Evolutionary conservation across 2,113 vertebrate genomes (phyloP).

Genomic region (Eidolon helvum): DNA sequence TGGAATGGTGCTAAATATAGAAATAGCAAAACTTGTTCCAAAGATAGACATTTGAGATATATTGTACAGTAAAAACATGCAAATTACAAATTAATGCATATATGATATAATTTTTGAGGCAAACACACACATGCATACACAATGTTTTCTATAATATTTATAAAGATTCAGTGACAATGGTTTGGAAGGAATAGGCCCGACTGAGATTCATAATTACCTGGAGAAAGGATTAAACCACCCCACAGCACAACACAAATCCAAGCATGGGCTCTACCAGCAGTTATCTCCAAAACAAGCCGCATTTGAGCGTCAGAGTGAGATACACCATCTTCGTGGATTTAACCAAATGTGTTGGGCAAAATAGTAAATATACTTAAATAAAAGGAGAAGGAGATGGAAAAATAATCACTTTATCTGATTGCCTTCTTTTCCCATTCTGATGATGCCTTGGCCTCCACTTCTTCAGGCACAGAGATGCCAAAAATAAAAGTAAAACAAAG

Average conservation of each 20-base stretch:
- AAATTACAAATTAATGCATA: neutral
- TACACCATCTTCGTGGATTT: neutral
- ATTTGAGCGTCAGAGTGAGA: neutral
- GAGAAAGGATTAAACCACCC: neutral
- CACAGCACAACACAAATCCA: neutral
- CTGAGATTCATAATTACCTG: neutral
- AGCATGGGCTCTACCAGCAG: neutral
- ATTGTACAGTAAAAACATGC: neutral
- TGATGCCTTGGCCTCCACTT: neutral
- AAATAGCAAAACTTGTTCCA: neutral
- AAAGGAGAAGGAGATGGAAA: neutral
- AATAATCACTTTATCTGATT: neutral
- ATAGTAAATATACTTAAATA: neutral
- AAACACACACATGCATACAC: neutral
- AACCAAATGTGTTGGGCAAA: neutral
- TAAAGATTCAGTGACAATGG: neutral
- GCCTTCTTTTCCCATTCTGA: neutral
- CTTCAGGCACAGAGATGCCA: neutral
- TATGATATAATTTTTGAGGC: neutral
- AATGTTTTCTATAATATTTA: neutral
- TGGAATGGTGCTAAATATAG: neutral
- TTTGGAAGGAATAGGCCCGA: neutral
- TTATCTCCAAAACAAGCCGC: neutral
- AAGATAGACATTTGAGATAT: neutral
- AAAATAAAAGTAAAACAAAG: neutral